Conservation (phyloP, 2,888 invertebrate species). For the Xestia sexstrigata region DNA sequence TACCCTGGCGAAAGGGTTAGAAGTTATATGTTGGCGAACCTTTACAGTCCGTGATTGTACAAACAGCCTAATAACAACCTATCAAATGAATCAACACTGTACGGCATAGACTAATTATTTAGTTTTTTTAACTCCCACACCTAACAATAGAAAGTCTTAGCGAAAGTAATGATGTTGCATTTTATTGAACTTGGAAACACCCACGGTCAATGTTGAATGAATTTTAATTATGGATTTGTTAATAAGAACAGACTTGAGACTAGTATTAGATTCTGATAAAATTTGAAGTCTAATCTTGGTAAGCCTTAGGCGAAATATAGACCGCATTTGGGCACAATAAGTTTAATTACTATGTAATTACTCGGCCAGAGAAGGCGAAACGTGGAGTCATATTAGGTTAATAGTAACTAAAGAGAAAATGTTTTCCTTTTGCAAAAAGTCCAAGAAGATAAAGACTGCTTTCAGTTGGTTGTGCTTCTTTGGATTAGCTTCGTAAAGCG, state of each 20-base stretch:
- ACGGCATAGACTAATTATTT: constrained; percentile 29
- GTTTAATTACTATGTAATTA: neutral
- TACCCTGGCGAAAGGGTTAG: no score
- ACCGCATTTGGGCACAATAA: neutral
- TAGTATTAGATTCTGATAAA: neutral
- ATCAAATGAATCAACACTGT: constrained; percentile 25
- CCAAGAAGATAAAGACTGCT: neutral
- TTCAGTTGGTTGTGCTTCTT: neutral
- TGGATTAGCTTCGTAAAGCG: neutral
- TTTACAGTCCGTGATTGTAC: neutral
- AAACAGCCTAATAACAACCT: constrained; percentile 29
- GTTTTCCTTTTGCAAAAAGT: no score
- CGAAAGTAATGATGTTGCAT: constrained; percentile 64
- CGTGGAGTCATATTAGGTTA: neutral
- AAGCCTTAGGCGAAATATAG: no score
- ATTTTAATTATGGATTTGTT: neutral
- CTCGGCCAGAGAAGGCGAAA: neutral
- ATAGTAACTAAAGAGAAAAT: no score
- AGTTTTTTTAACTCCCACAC: constrained; percentile 51
- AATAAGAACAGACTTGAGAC: neutral
- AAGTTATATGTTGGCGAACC: neutral
- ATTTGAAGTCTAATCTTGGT: constrained; percentile 8
- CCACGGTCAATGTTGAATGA: constrained; percentile 3
- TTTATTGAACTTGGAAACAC: constrained; percentile 28
- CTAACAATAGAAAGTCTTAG: constrained; percentile 57